Evolutionary conservation across 2,888 invertebrate species (phyloP), one percentile per base, ranked within the genome.

Genomic region (Philereme transversata): DNA sequence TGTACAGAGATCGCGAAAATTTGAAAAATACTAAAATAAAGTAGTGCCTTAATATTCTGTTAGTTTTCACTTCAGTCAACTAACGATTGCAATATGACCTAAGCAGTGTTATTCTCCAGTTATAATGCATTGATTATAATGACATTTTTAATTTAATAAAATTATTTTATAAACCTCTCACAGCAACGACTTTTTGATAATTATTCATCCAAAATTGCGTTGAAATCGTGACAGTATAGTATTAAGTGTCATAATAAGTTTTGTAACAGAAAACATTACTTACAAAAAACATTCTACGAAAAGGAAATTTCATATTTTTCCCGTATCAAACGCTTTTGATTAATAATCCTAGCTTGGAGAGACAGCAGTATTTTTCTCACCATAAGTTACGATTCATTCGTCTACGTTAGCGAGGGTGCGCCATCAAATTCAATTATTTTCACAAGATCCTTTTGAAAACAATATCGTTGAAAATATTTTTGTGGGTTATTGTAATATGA

Each of bases 321-420:
- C 80, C 77, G 77, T 82, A 85, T 84, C 84, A 84, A 86, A 84
- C 74, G 74, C 76, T 80, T 81, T 82, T 89, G 86, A 89, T 90
- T 90, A 87, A 89, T 89, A 86, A 86, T 86, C 81, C 72, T 72
- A 68, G 76, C 69, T 75, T 74, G 74, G 70, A 74, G 79, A 82
- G 83, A 86, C 86, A 84, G 82, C 78, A 82, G 82, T 86, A 85
- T 87, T 87, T 88, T 88, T 88, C 89, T 82, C 84, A 84, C 84
- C 84, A 82, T 82, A 85, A 88, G 85, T 86, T 85, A 84, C 86
- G 75, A 87, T 78, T 88, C 88, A 88, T 84, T 78, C 85, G 84
- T 77, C 71, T 75, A 78, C 77, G 65, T 73, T 85, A 84, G 74
- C 67, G 69, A 80, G 83, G 87, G 86, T 76, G 57, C 55, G 63